Evolutionary conservation across 2,797 vertebrate genomes (phyloP).

Genomic region (Neosalanx taihuensis): DNA sequence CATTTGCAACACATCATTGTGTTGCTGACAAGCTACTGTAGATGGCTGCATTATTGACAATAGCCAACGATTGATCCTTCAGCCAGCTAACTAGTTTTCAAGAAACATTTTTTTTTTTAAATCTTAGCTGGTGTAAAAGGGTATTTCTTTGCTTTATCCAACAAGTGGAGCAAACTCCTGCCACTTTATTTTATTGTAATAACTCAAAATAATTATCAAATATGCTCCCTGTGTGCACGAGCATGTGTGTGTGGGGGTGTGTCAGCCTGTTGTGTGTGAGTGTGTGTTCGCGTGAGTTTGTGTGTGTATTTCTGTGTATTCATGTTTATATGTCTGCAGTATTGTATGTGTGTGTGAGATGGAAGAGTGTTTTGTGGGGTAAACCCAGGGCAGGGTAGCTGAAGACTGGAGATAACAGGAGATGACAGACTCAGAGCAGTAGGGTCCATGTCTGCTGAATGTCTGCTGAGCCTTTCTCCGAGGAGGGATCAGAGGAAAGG

Average conservation of each 20-base stretch:
- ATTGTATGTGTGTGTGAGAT: background rate
- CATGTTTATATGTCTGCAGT: background rate
- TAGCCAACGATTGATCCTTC: no score
- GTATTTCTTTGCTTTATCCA: no score
- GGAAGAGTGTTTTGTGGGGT: background rate
- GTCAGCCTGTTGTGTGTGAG: background rate
- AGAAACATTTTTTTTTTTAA: no score
- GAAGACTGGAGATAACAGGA: slow-evolving; percentile 7
- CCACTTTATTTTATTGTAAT: no score
- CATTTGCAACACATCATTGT: no score
- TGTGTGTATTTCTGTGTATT: background rate
- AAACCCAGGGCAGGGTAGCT: background rate
- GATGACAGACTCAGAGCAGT: slow-evolving; percentile 4
- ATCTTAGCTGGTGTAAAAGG: no score
- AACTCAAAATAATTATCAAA: no score
- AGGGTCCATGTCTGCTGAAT: slow-evolving; percentile 6
- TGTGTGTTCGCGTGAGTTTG: background rate
- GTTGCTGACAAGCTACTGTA: no score
- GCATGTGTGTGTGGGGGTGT: background rate
- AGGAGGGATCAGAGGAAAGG: slow-evolving; percentile 4
- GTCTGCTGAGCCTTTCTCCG: slow-evolving; percentile 11
- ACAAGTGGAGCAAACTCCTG: no score
- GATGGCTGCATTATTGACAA: no score
- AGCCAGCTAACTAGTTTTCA: no score
- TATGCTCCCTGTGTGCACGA: background rate